Conservation (phyloP, 2,888 invertebrate species). For the Meliscaeva auricollis region DNA sequence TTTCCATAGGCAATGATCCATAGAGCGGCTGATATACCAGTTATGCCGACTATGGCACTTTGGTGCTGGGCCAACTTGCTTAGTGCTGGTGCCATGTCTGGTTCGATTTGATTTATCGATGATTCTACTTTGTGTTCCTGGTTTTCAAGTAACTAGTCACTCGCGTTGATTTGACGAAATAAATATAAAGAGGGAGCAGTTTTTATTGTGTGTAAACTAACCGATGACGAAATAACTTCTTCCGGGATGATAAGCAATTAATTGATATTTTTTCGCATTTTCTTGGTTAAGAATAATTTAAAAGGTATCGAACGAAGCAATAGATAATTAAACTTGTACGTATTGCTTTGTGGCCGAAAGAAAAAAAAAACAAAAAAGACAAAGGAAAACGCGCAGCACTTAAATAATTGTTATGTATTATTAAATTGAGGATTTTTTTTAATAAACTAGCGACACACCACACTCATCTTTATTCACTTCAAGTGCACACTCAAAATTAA, state of each 20-base stretch:
- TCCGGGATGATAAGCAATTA: conserved; percentile 13
- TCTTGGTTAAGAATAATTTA: background rate
- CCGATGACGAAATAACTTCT: background rate
- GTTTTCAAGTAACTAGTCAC: background rate
- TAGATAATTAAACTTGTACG: background rate
- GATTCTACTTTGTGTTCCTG: conserved; percentile 2
- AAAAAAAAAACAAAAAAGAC: conserved; percentile 15
- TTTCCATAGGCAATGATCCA: conserved; percentile 86
- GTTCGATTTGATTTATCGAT: conserved; percentile 36
- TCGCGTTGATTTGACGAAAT: conserved; percentile 15
- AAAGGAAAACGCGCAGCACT: conserved; percentile 17
- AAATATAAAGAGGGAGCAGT: background rate
- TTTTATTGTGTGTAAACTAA: background rate
- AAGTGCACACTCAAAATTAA: conserved; percentile 32
- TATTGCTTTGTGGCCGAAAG: background rate
- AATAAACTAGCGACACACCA: conserved; percentile 19
- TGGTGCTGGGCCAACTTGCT: conserved; percentile 90
- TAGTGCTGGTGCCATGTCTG: conserved; percentile 88
- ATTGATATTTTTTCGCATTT: conserved; percentile 1
- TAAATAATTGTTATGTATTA: conserved; percentile 14
- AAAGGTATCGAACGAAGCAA: background rate
- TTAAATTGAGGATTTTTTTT: conserved; percentile 5
- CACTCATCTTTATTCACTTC: conserved; percentile 13
- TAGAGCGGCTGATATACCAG: conserved; percentile 87
- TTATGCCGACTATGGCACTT: conserved; percentile 86